Base-by-base conservation (phyloP, 2,888 invertebrate genomes). In the Drosophila dives region DNA sequence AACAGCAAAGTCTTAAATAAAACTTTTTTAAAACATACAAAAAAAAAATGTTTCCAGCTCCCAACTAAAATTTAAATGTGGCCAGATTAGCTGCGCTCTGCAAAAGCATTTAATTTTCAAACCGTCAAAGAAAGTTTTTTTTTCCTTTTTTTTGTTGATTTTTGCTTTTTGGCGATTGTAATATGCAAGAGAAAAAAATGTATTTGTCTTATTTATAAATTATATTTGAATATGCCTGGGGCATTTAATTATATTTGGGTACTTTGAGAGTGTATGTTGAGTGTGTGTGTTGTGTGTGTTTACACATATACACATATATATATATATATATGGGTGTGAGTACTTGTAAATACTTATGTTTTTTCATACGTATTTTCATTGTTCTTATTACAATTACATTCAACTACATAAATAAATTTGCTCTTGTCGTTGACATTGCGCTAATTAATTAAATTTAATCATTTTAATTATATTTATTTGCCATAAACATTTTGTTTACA, bases 121-220 rank as follows among this genome's bases (percentile, higher is more conserved):
- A 0, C 8, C 23, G 15, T 23, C 45, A 8, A 8, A 23, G 23
- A 45, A 4, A 4, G 15, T 2, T 23, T 10, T 53, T 23, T 11
- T 20, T 15, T 7, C 7, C 1, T 48, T 4, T 59, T 40, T 64
- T 38, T 29, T 59, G 66, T 45, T 59, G 51, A 42, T 62, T 33
- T 32, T 73, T 62, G 68, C 26, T 36, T 64, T 50, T 48, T 59
- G 49, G 50, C 45, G 50, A 75, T 73, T 58, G 53, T 29, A 49
- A 69, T 66, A 73, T 56, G 51, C 50, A 61, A n/a, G 29, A 29
- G 29, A 29, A 53, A 64, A 65, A 64, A 63, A 66, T 79, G 66
- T 72, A 69, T 64, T 62, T 70, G 72, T 62, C 72, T 54, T 70
- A 76, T 72, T 79, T 77, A 69, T 76, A 76, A 81, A 72, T 79